Conservation (phyloP, 2,113 vertebrate species). For the Orycteropus afer region DNA sequence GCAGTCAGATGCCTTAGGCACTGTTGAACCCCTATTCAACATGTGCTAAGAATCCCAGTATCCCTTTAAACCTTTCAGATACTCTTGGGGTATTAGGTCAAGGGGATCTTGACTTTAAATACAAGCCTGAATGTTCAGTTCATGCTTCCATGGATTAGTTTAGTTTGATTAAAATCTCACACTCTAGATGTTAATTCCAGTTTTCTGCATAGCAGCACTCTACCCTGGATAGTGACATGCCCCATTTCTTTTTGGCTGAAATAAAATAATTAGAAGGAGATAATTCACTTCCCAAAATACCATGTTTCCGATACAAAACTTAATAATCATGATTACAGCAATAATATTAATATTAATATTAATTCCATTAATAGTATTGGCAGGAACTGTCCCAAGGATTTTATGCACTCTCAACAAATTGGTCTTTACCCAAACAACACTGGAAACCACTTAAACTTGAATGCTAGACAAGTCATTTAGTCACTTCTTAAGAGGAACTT, state of each 20-base stretch:
- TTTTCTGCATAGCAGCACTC: background rate
- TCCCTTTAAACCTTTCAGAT: background rate
- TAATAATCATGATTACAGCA: background rate
- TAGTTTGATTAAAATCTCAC: background rate
- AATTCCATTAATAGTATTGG: background rate
- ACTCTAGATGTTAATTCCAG: background rate
- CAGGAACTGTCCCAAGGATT: background rate
- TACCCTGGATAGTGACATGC: background rate
- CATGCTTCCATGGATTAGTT: background rate
- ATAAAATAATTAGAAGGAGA: no score
- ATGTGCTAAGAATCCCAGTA: background rate
- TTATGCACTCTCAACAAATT: background rate
- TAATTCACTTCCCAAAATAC: background rate
- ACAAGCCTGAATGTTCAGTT: background rate
- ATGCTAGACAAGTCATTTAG: background rate
- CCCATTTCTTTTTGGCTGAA: background rate
- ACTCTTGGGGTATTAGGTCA: background rate
- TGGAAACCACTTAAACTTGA: background rate
- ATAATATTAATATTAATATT: background rate
- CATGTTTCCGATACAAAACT: background rate
- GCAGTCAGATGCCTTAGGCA: no score
- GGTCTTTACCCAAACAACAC: background rate
- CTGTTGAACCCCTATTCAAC: background rate
- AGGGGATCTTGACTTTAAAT: background rate
- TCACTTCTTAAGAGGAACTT: slow-evolving; percentile 2